Base-by-base conservation (phyloP, 2,797 vertebrate species). In the Acanthis flammea region DNA sequence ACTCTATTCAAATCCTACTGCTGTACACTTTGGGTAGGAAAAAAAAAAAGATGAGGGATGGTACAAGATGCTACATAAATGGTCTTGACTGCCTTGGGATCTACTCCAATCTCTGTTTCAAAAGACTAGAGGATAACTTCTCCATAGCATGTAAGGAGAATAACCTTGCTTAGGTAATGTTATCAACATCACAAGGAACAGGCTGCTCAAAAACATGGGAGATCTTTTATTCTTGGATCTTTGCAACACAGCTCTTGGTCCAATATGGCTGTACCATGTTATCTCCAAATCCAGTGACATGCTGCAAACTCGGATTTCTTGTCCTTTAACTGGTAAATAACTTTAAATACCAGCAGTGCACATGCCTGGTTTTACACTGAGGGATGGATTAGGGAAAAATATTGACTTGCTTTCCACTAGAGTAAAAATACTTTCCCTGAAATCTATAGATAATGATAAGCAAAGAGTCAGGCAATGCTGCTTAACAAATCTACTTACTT, bases 401-500 rank as follows among this genome's bases (percentile, higher is more conserved):
- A 90, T 71, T 79, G 72, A 92, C 73, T 76, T 89, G 22, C 65
- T 93, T 85, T 77, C 37, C 41, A 57, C 71, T 79, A 61, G 33
- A 86, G n/a, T 41, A 41, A 79, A 88, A 96, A 94, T 35, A 85
- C 71, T 70, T 78, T 45, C 47, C 37, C 16, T 11, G 14, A 57
- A 81, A 79, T 92, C 74, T 89, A 17, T 61, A 87, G 71, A 42
- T 77, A 94, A 83, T n/a, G 77, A 67, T 27, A 54, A 90, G 28
- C 35, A 91, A 73, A 83, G 66, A 86, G 23, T 72, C 50, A 55
- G n/a, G 50, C 63, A 80, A 58, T 9, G 53, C 74, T 89, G 57
- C 63, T 93, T 95, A 94, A 87, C 71, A 90, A 95, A 88, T 12
- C 7, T 48, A 73, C 53, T 91, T 77, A 76, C 12, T 86, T 62